A percentile compares a stretch with the other conserved stretches of the same genome.
Conservation (phyloP, 2,797 vertebrate species). For the Enteromius fasciolatus region DNA sequence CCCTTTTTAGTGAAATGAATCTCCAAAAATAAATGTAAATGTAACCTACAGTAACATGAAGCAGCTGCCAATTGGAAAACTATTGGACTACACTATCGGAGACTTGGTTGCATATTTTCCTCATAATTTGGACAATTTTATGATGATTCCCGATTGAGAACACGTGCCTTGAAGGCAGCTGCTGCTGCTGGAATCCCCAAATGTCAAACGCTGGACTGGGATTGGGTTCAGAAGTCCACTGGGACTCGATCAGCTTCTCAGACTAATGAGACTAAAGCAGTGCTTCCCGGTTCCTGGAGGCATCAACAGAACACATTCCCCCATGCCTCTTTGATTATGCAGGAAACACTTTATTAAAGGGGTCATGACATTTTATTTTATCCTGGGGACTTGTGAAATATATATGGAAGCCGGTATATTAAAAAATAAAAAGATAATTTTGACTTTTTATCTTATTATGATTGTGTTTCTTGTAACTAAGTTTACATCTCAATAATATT, state of each 20-base stretch:
- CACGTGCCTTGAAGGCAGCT: neutral
- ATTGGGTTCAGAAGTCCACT: neutral
- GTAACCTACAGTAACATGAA: neutral
- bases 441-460: neutral
- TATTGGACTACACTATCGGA: neutral
- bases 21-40: too few species aligned
- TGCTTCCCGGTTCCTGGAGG: conserved; percentile 8
- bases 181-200: neutral
- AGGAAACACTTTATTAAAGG: neutral
- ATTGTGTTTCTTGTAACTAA: neutral
- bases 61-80: neutral
- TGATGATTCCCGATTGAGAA: neutral
- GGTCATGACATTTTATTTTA: neutral
- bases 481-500: neutral
- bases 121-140: neutral
- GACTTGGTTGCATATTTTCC: neutral
- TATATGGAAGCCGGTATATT: neutral
- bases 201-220: neutral
- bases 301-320: neutral
- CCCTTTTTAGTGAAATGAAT: too few species aligned
- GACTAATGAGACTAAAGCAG: neutral
- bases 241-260: neutral
- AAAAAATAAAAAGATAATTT: neutral
- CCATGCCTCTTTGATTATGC: too few species aligned
- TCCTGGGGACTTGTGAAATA: neutral